These are phyloP conservation scores for Pitta sordida DNA, from an alignment of 2,113 vertebrate genomes.

Conservation along the genomic window DNA sequence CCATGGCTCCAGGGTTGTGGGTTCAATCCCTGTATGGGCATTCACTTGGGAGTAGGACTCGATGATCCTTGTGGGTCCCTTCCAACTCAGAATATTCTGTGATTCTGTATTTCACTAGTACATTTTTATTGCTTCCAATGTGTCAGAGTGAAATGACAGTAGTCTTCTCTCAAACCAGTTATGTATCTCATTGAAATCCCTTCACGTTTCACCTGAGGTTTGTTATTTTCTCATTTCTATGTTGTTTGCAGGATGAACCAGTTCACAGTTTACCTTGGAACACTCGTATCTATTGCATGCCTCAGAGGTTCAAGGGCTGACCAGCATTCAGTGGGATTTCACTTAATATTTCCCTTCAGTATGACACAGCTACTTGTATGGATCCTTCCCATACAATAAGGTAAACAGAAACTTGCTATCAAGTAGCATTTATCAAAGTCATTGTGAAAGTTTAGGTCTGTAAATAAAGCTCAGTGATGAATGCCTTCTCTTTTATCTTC, in stretches of 20 bases:
- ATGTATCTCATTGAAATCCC: not conserved
- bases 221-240: not conserved
- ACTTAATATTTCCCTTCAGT: not conserved
- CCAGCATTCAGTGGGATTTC: not conserved
- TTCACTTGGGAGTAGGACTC: too few species aligned
- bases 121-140: not conserved
- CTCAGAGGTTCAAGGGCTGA: not conserved
- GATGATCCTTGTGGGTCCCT: too few species aligned
- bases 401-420: not conserved
- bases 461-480: not conserved
- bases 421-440: not conserved
- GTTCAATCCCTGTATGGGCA: too few species aligned
- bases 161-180: not conserved
- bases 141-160: not conserved
- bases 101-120: not conserved
- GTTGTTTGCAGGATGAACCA: not conserved
- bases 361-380: not conserved
- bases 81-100: too few species aligned
- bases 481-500: constrained; percentile 1
- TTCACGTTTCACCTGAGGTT: constrained; percentile 2
- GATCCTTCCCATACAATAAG: not conserved
- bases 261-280: not conserved
- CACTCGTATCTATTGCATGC: not conserved
- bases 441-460: not conserved
- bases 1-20: too few species aligned